These are phyloP conservation scores for Poecilia velifera DNA, from an alignment of 2,797 vertebrate genomes.

Conservation along the genomic window DNA sequence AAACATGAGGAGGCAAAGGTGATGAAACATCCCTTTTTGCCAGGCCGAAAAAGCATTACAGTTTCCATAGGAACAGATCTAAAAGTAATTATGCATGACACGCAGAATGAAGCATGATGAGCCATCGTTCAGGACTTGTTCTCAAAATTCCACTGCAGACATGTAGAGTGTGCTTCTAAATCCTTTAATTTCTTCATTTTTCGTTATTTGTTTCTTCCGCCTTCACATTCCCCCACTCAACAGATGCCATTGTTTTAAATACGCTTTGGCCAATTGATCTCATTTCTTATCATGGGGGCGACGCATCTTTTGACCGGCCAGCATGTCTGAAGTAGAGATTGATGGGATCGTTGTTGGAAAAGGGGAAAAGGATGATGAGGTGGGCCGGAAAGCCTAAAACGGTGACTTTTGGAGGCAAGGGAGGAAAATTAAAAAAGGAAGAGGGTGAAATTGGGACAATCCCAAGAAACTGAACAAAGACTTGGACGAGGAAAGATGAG, in stretches of 20 bases:
- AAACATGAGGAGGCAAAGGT: slow-evolving; percentile 62
- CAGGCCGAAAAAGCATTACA: slow-evolving; percentile 70
- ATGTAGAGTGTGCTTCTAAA: slow-evolving; percentile 15
- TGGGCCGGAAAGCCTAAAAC: slow-evolving; percentile 20
- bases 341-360: slow-evolving; percentile 44
- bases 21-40: slow-evolving; percentile 60
- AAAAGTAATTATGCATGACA: slow-evolving; percentile 76
- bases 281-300: slow-evolving; percentile 48
- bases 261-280: slow-evolving; percentile 39
- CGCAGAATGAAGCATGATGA: slow-evolving; percentile 68
- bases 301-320: slow-evolving; percentile 59
- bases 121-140: slow-evolving; percentile 68
- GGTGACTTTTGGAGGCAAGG: slow-evolving; percentile 14
- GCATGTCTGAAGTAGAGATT: slow-evolving; percentile 46
- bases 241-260: slow-evolving; percentile 47
- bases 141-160: slow-evolving; percentile 72
- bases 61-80: slow-evolving; percentile 84
- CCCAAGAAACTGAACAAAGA: slow-evolving; percentile 25
- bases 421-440: background rate
- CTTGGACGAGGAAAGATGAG: slow-evolving; percentile 15
- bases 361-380: slow-evolving; percentile 31
- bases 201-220: slow-evolving; percentile 25
- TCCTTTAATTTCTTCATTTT: slow-evolving; percentile 40
- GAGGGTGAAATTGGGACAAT: slow-evolving; percentile 12
- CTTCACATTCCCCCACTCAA: slow-evolving; percentile 20